Base-by-base conservation (phyloP, 1,140 invertebrate species). In the Venturia canescens region DNA sequence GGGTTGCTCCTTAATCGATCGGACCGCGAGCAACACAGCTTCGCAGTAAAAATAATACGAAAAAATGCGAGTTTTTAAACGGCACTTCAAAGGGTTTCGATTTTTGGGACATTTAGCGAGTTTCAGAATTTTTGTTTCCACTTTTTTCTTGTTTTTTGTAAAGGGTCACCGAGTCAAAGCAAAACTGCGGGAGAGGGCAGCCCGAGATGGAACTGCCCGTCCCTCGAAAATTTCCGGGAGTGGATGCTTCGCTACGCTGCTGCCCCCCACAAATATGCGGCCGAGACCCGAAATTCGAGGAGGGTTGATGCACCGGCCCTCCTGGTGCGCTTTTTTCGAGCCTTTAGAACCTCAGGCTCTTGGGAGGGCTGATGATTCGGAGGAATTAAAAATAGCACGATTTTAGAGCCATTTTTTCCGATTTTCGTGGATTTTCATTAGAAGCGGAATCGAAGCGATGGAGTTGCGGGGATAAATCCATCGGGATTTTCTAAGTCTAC, bases 241-340 rank as follows among this genome's bases (percentile, higher is more conserved):
- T 79, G 31, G 67, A 82, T 81, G 83, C 63, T 78, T 38, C 53
- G 38, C 69, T 66, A 66, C 72, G 50, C 82, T 86, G 84, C 82
- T 86, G 85, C 87, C 85, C 38, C 82, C 66, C 34, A 29, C 74
- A 79, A 83, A 57, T 63, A 44, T 31, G 83, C 72, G 85, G 86
- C 76, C 72, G 81, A 82, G 84, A 85, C 79, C 85, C 82, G 86
- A 86, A 87, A 83, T 84, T 77, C 21, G 74, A n/a, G 44, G 27
- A 31, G 77, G 48, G 29, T 57, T 18, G 26, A 69, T 38, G 31
- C n/a, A 66, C 16, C n/a, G n/a, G n/a, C n/a, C 26, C 4, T 3
- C 27, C 53, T 57, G 21, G n/a, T n/a, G n/a, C n/a, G n/a, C n/a
- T 18, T 29, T 57, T 50, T 44, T 27, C 15, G 6, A 9, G 7